Percentiles rank a stretch among this genome's conserved stretches.
Evolutionary conservation across 2,797 vertebrate species (phyloP).

Genomic region (Dendrocincla tyrannina): DNA sequence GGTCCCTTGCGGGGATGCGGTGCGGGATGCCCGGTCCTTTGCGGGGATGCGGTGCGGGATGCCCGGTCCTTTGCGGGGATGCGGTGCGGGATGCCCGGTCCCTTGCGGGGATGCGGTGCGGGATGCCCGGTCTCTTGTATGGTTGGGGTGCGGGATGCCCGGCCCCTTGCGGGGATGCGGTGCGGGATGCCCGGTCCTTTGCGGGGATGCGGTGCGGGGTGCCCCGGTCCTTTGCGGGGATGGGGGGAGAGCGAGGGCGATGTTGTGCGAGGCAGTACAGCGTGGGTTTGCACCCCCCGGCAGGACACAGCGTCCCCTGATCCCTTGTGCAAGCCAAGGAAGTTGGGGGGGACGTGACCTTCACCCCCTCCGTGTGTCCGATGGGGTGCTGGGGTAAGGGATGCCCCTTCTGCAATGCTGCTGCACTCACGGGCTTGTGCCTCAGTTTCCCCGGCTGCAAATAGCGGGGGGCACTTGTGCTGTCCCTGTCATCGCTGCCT

Average conservation of each 20-base stretch:
- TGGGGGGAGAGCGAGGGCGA: background rate
- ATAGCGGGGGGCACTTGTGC: background rate
- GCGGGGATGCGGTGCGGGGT: no score
- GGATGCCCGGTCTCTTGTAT: no score
- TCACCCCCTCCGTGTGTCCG: background rate
- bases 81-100: no score
- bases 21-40: background rate
- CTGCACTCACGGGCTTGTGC: background rate
- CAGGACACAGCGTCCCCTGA: background rate
- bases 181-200: no score
- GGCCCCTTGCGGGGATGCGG: no score
- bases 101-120: no score
- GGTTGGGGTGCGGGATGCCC: no score
- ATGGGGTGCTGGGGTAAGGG: background rate
- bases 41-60: background rate
- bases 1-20: background rate
- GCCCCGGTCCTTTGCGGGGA: background rate
- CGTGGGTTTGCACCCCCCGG: background rate
- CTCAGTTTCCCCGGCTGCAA: slow-evolving; percentile 31
- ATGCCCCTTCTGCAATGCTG: background rate
- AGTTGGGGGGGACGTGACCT: background rate
- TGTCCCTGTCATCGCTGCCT: rapidly evolving
- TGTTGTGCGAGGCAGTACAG: background rate
- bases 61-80: background rate
- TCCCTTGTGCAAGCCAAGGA: background rate